Conservation (phyloP, 2,113 vertebrate genomes). For the Litocranius walleri region DNA sequence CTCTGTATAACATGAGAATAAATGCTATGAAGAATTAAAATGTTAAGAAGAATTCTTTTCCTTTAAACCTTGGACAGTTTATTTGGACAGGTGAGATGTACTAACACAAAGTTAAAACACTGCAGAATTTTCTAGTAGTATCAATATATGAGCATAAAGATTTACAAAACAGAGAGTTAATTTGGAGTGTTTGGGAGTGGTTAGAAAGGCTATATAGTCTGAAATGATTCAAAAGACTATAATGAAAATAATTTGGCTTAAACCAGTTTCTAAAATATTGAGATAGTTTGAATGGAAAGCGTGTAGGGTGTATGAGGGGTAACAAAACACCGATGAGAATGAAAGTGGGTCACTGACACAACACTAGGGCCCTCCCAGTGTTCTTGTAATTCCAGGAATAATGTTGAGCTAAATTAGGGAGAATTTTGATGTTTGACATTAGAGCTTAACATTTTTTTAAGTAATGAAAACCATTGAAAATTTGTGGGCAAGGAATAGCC, state of each 20-base stretch:
- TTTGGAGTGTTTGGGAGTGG: neutral
- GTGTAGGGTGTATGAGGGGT: neutral
- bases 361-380: accelerated
- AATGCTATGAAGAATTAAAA: neutral
- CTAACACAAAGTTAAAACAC: neutral
- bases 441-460: neutral
- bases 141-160: neutral
- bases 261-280: neutral
- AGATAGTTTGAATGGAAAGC: neutral
- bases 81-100: neutral
- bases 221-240: neutral
- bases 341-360: neutral
- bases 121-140: neutral
- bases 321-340: neutral
- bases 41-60: neutral
- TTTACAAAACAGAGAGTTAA: neutral
- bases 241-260: neutral
- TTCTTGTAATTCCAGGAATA: neutral
- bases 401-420: neutral
- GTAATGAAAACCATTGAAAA: neutral
- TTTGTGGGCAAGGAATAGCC: neutral
- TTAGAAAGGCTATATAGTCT: neutral
- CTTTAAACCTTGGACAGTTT: neutral
- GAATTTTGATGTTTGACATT: neutral
- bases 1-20: neutral